Conservation (phyloP, 2,113 vertebrate species). For the Spheniscus mendiculus region DNA sequence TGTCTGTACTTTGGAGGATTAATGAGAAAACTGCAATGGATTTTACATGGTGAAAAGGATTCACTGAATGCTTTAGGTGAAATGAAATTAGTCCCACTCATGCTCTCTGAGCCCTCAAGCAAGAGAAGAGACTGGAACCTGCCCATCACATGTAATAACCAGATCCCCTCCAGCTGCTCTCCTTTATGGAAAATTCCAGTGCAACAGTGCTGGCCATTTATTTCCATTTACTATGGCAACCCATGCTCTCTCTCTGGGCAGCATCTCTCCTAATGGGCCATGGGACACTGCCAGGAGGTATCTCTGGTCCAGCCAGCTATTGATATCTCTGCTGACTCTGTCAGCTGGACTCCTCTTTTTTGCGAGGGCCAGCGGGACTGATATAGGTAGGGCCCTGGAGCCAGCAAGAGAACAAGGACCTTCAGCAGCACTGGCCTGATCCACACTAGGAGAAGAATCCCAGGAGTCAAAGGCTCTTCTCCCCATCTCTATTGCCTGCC, state of each 20-base stretch:
- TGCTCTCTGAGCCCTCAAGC: not conserved
- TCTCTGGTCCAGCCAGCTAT: not conserved
- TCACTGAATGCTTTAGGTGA: constrained; percentile 56
- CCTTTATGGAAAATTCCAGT: constrained; percentile 5
- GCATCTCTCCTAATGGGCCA: not conserved
- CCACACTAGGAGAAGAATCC: not conserved
- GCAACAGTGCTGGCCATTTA: not conserved
- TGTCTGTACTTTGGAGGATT: constrained; percentile 69
- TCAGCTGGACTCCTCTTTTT: not conserved
- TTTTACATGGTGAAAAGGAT: constrained; percentile 71
- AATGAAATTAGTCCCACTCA: constrained; percentile 68
- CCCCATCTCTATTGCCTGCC: not conserved
- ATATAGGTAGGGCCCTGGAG: not conserved
- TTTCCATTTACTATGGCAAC: not conserved
- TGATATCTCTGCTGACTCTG: not conserved
- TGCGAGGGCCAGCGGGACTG: not conserved
- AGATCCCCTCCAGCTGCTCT: constrained; percentile 10
- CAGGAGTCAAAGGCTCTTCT: not conserved
- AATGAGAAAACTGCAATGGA: constrained; percentile 69
- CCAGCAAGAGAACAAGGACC: not conserved
- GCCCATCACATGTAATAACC: not conserved
- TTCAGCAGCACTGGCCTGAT: not conserved
- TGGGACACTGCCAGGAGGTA: not conserved
- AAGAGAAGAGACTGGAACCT: constrained; percentile 13
- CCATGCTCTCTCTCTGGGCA: not conserved